phyloP scores from a whole-genome alignment of 2,113 vertebrate genomes.

The Urocolius indicus region DNA sequence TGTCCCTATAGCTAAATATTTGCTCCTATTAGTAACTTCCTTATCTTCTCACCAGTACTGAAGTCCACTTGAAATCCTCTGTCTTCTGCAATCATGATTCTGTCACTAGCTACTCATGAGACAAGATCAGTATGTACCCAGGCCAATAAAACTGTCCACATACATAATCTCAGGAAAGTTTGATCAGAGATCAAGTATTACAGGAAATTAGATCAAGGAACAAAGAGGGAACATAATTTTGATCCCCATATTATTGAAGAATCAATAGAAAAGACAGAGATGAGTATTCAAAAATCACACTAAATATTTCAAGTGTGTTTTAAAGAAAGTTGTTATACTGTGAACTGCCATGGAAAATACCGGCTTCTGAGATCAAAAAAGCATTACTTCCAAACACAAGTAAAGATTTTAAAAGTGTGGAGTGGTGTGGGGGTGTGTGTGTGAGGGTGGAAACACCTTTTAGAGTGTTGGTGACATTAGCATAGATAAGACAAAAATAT shows the following conservation, averaged over 20 bases:
- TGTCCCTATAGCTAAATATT: neutral
- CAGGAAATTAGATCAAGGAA: neutral
- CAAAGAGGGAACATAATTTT: neutral
- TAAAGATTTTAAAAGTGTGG: neutral
- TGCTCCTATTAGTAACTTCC: neutral
- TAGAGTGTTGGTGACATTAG: neutral
- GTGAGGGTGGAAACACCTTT: neutral
- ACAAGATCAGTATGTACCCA: accelerated
- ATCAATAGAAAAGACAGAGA: neutral
- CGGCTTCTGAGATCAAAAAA: neutral
- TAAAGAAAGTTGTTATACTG: neutral
- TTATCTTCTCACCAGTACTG: neutral
- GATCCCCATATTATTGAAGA: neutral
- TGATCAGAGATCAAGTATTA: neutral
- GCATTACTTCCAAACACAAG: neutral
- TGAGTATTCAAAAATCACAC: neutral
- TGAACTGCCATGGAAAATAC: neutral
- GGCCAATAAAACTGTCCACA: neutral
- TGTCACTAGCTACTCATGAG: neutral
- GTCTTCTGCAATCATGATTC: neutral
- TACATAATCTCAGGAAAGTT: neutral
- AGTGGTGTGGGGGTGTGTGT: neutral
- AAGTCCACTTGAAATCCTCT: neutral
- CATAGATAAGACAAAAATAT: neutral
- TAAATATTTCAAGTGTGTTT: neutral